Conservation (phyloP, 30 jellyfish, hydroid and myxozoan genomes). For the Chironex yamaguchii region DNA sequence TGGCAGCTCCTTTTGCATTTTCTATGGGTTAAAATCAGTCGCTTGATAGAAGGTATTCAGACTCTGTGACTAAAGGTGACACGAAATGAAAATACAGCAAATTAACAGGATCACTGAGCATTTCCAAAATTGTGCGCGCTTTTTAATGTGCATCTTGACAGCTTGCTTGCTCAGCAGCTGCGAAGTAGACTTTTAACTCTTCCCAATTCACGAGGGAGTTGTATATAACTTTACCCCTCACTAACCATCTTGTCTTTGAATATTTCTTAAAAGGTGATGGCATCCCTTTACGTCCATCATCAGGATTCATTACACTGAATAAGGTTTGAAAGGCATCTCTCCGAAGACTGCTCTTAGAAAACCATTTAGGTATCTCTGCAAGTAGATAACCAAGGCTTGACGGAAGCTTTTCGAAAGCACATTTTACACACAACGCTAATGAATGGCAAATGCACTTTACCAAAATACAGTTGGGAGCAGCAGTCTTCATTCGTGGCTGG, state of each 20-base stretch:
- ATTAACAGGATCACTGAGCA: conserved; percentile 59
- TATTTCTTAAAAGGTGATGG: conserved; percentile 68
- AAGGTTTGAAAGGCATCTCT: conserved; percentile 68
- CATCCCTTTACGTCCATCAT: conserved; percentile 38
- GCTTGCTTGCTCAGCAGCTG: conserved; percentile 60
- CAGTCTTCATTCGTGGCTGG: conserved; percentile 62
- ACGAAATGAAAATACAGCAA: conserved; percentile 64
- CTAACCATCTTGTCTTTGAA: conserved; percentile 71
- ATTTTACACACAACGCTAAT: conserved; percentile 54
- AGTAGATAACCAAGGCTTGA: conserved; percentile 74
- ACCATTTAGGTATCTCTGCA: conserved; percentile 82
- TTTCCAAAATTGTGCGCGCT: conserved; percentile 65
- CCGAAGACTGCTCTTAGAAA: conserved; percentile 64
- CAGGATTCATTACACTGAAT: conserved; percentile 61
- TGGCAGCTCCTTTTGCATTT: conserved; percentile 56
- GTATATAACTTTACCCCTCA: conserved; percentile 77
- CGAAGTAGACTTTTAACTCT: conserved; percentile 74
- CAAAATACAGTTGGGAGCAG: conserved; percentile 67
- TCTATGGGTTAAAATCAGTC: conserved; percentile 72
- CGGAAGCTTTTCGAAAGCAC: conserved; percentile 68
- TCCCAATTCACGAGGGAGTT: conserved; percentile 74
- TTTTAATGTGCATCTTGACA: conserved; percentile 59
- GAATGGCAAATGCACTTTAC: conserved; percentile 80
- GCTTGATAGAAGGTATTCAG: conserved; percentile 74
- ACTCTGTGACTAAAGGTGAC: conserved; percentile 70